Conservation (phyloP, 92 coral and sea anemone species). For the Virgularia gustaviana region DNA sequence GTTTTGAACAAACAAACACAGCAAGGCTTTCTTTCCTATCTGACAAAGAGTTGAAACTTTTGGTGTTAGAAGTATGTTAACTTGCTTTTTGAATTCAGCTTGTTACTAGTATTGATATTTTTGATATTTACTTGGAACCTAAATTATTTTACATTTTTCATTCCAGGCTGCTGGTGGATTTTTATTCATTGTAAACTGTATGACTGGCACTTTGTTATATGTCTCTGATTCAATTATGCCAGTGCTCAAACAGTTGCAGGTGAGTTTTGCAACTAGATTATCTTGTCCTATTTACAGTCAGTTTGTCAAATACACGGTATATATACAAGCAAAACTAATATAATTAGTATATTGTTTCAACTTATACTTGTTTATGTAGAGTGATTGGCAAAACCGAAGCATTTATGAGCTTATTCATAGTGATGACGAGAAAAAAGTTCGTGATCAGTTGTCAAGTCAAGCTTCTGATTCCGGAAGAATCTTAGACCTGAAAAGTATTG, state of each 20-base stretch:
- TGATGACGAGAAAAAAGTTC: slow-evolving; percentile 85
- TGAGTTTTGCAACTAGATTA: no score
- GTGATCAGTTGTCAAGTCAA: slow-evolving; percentile 81
- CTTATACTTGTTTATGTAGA: slow-evolving; percentile 43
- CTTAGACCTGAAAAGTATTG: slow-evolving; percentile 87
- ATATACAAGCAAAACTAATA: not conserved
- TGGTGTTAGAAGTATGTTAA: slow-evolving; percentile 74
- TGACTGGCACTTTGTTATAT: slow-evolving; percentile 74
- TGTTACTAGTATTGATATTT: not conserved
- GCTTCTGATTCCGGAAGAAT: slow-evolving; percentile 98
- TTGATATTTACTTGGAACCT: not conserved
- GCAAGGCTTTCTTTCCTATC: slow-evolving; percentile 72
- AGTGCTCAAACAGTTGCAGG: slow-evolving; percentile 92
- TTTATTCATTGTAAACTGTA: slow-evolving; percentile 91
- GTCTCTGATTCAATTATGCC: slow-evolving; percentile 97
- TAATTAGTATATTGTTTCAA: not conserved
- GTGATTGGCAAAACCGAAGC: slow-evolving; percentile 82
- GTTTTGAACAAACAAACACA: slow-evolving; percentile 23
- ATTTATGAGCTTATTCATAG: slow-evolving; percentile 83
- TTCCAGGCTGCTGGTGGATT: slow-evolving; percentile 97
- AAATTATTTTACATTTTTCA: not conserved
- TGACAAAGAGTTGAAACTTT: slow-evolving; percentile 86
- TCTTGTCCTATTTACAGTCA: no score
- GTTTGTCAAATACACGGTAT: no score
- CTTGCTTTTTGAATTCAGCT: not conserved